These are phyloP conservation scores for Tauraco hartlaubi DNA, from an alignment of 2,797 vertebrate species.

Conservation along the genomic window DNA sequence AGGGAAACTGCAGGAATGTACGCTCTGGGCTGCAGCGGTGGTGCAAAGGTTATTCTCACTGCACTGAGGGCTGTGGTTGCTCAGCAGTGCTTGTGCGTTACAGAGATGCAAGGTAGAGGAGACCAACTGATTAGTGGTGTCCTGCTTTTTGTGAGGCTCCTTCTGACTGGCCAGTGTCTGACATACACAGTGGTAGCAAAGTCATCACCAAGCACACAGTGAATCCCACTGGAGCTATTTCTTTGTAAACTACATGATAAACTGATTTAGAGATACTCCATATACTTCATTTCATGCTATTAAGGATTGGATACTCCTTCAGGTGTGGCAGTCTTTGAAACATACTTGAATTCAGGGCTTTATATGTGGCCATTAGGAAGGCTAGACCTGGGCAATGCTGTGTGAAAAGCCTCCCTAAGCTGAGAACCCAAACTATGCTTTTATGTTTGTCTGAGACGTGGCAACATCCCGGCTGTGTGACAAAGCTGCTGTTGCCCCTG, in stretches of 20 bases:
- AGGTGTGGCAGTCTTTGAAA: neutral
- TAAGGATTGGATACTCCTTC: neutral
- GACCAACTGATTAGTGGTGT: neutral
- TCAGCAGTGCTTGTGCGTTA: neutral
- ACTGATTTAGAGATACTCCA: neutral
- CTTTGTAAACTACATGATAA: neutral
- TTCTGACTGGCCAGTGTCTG: neutral
- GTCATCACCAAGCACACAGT: neutral
- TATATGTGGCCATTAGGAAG: neutral
- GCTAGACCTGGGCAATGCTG: neutral
- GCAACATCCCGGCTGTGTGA: neutral
- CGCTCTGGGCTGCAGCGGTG: neutral
- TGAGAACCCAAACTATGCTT: neutral
- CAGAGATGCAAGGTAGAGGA: neutral
- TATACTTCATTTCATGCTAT: neutral
- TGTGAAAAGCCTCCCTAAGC: neutral
- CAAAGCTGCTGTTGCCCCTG: neutral
- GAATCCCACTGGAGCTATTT: neutral
- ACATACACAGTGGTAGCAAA: neutral
- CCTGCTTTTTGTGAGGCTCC: neutral
- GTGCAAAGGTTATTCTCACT: neutral
- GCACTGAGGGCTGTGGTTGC: neutral
- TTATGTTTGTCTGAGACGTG: neutral
- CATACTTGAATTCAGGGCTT: neutral
- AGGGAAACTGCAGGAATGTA: neutral